Conservation (phyloP, 2,797 vertebrate genomes). For the Hoplostethus mediterraneus region DNA sequence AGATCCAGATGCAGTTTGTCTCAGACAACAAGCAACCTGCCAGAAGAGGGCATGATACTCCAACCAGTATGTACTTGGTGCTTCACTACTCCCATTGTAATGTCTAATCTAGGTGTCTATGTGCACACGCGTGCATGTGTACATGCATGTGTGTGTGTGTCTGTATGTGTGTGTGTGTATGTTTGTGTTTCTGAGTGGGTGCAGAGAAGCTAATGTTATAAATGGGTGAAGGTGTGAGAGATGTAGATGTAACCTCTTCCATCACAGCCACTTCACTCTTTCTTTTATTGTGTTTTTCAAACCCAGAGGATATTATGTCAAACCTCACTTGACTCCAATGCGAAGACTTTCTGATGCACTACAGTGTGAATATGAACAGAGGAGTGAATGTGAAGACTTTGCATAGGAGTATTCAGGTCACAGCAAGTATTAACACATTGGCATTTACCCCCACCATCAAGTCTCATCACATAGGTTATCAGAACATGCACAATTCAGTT, state of each 20-base stretch:
- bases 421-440: neutral
- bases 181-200: conserved; percentile 5
- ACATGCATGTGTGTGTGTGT: conserved; percentile 4
- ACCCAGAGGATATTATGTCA: neutral
- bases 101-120: too few species aligned
- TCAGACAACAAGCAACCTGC: conserved; percentile 41
- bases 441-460: conserved; percentile 10
- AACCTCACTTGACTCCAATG: neutral
- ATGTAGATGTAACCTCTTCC: conserved; percentile 2
- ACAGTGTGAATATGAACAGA: neutral
- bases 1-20: conserved; percentile 16
- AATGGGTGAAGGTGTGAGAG: conserved; percentile 6
- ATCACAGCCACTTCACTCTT: neutral
- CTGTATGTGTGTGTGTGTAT: conserved; percentile 6
- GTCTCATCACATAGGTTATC: neutral
- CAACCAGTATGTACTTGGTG: conserved; percentile 45
- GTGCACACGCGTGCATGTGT: neutral
- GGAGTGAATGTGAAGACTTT: neutral
- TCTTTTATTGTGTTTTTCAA: conserved; percentile 1
- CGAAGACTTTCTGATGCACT: conserved; percentile 4
- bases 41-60: conserved; percentile 83
- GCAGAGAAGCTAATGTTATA: conserved; percentile 4
- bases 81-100: conserved; percentile 19
- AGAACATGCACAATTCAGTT: conserved; percentile 3
- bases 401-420: neutral